Evolutionary conservation across 2,797 vertebrate species (phyloP).

Genomic region (Pogoniulus pusillus): DNA sequence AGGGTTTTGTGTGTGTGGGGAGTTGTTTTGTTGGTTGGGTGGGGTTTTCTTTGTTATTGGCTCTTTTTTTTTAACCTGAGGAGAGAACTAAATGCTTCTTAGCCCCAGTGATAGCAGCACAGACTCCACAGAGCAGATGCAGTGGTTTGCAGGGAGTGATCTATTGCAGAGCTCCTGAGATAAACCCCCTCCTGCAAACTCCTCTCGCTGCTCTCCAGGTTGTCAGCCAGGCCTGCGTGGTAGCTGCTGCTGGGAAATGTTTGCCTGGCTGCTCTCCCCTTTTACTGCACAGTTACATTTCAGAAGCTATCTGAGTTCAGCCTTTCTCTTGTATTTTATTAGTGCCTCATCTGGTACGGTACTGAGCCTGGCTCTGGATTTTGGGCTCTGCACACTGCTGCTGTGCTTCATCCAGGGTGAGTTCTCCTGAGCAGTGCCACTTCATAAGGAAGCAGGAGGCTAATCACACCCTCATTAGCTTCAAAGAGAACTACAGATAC

Average conservation of each 20-base stretch:
- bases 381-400: not conserved
- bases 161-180: not conserved
- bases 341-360: not conserved
- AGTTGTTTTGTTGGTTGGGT: too few relatives aligned
- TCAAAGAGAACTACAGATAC: constrained; percentile 50
- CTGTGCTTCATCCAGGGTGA: not conserved
- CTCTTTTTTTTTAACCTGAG: too few relatives aligned
- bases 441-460: constrained; percentile 44
- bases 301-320: not conserved
- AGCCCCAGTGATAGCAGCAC: not conserved
- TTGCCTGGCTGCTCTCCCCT: not conserved
- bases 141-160: constrained; percentile 4
- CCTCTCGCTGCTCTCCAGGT: not conserved
- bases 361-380: not conserved
- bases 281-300: not conserved
- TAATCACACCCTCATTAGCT: constrained; percentile 60
- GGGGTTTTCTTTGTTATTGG: too few relatives aligned
- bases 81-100: not conserved
- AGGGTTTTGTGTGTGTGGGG: not conserved
- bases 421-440: constrained; percentile 25
- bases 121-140: not conserved
- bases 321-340: not conserved
- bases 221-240: not conserved
- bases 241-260: not conserved
- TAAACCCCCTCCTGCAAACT: not conserved